Evolutionary conservation across 2,797 vertebrate species (phyloP), one percentile per base, ranked within the genome.

Genomic region (Astyanax mexicanus): DNA sequence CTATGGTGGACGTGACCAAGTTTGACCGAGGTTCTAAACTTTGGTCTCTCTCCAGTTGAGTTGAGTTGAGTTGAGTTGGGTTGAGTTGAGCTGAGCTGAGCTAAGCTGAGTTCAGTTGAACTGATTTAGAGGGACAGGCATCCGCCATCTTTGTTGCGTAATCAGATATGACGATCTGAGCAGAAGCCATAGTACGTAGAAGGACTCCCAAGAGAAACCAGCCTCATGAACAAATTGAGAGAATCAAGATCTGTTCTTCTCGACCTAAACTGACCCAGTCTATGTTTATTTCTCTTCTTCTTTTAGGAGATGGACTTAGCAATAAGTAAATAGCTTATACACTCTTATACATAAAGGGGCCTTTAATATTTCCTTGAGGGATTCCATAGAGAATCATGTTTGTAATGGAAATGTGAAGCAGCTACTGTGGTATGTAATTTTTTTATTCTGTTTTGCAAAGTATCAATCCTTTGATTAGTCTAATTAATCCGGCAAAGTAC

Each of bases 1-100:
- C 86, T 89, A 92, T 89, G 86, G 88, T 92, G 88, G 91, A 93
- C 79, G 87, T 91, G 91, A 94, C 92, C 92, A 93, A 93, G 93
- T 78, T 81, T 78, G 87, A 32, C 29, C 29, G 5, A 5, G 29
- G 29, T 52, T 75, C 38, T 38, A 32, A 32, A 29, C 45, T 75
- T 69, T 86, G 86, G 49, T 87, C 83, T 88, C 83, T 88, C 83
- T 84, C 81, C 88, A 79, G 83, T 78, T 69, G 78, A 83, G 78
- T 78, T 77, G 84, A n/a, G n/a, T n/a, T n/a, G n/a, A n/a, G n/a
- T n/a, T n/a, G n/a, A n/a, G n/a, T n/a, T n/a, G n/a, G n/a, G n/a
- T n/a, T n/a, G n/a, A n/a, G n/a, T n/a, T n/a, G n/a, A n/a, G n/a
- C n/a, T n/a, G n/a, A n/a, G n/a, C n/a, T n/a, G n/a, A n/a, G n/a